These are phyloP conservation scores for Emmelina monodactyla DNA, from an alignment of 2,888 invertebrate genomes.

Conservation along the genomic window DNA sequence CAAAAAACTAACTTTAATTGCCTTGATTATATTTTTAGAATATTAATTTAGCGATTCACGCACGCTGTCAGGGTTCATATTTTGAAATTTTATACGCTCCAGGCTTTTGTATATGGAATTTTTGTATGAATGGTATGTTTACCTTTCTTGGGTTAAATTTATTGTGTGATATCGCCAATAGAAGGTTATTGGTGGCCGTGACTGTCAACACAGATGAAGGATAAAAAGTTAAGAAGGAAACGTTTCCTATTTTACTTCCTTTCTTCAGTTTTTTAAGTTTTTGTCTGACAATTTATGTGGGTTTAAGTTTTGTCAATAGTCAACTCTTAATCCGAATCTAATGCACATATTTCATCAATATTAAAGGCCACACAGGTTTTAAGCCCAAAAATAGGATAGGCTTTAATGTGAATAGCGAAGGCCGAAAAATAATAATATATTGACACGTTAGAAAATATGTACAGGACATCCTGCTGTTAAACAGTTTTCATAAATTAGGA, in stretches of 20 bases:
- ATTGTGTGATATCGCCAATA: conserved; percentile 39
- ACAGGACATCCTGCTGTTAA: no score
- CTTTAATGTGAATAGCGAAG: no score
- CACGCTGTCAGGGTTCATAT: conserved; percentile 54
- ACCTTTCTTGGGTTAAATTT: conserved; percentile 45
- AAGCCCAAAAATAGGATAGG: no score
- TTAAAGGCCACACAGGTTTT: background rate
- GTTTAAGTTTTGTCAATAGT: conserved; percentile 19
- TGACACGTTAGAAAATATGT: no score
- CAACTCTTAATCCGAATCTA: conserved; percentile 15
- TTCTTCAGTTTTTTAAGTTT: conserved; percentile 30
- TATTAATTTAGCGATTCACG: conserved; percentile 61
- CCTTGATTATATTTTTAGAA: conserved; percentile 63
- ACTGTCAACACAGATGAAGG: conserved; percentile 45
- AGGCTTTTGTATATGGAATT: conserved; percentile 36
- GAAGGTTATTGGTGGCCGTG: conserved; percentile 40
- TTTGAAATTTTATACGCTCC: conserved; percentile 53
- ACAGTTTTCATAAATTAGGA: no score
- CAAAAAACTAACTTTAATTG: conserved; percentile 54
- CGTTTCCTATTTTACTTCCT: conserved; percentile 39
- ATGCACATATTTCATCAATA: conserved; percentile 12
- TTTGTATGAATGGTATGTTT: conserved; percentile 46
- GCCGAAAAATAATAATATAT: no score
- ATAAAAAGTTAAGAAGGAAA: conserved; percentile 55
- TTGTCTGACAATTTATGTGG: conserved; percentile 17